phyloP scores from a whole-genome alignment of 2,797 vertebrate species.

The Malacoctenus gilli region DNA sequence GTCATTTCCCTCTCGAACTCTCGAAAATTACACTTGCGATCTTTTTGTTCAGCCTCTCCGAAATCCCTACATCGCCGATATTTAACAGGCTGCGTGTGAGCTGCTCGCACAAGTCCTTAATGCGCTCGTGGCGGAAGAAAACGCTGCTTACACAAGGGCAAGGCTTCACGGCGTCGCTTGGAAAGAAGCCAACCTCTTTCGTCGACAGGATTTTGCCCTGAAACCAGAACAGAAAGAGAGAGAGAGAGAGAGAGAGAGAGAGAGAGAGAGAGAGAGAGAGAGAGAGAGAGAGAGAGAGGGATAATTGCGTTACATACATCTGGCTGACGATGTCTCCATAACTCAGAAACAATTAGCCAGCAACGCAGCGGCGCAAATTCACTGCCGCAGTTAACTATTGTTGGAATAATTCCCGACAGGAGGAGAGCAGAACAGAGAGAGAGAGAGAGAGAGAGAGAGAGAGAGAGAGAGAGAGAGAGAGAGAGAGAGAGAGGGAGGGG shows the following conservation, averaged over 20 bases:
- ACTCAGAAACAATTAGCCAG: constrained; percentile 75
- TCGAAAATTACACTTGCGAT: too few relatives aligned
- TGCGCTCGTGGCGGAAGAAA: constrained; percentile 23
- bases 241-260: too few relatives aligned
- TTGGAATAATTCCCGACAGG: constrained; percentile 53
- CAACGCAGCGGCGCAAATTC: constrained; percentile 56
- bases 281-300: too few relatives aligned
- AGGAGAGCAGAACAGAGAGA: too few relatives aligned
- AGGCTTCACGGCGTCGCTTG: constrained; percentile 93
- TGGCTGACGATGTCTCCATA: constrained; percentile 63
- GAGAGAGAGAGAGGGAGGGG: constrained; percentile 27
- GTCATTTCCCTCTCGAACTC: too few relatives aligned
- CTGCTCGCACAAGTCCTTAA: constrained; percentile 10
- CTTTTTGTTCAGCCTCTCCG: neutral
- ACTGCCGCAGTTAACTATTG: constrained; percentile 67
- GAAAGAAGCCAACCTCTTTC: constrained; percentile 95
- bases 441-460: too few relatives aligned
- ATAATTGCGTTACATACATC: constrained; percentile 71
- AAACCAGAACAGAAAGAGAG: too few relatives aligned
- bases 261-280: too few relatives aligned
- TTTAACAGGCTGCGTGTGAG: constrained; percentile 10
- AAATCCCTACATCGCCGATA: neutral
- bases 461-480: too few relatives aligned
- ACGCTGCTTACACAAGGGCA: constrained; percentile 91
- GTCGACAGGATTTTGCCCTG: constrained; percentile 93